Evolutionary conservation across 2,888 invertebrate species (phyloP).

Genomic region (Drosophila silvestris): DNA sequence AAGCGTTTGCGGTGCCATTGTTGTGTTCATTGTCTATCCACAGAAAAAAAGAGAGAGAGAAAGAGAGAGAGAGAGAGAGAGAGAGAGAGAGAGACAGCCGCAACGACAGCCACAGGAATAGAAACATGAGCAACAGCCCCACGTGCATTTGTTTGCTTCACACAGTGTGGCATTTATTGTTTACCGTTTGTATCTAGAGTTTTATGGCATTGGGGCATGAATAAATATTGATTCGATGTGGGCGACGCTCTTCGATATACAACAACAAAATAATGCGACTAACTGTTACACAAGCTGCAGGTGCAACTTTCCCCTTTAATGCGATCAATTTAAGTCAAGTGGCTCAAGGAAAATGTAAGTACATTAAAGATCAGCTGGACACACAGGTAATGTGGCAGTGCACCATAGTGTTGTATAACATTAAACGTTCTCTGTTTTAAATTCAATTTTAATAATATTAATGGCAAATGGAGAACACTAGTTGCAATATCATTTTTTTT

Average conservation of each 20-base stretch:
- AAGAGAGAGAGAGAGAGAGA: background rate
- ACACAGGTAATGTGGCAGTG: background rate
- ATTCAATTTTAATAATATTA: background rate
- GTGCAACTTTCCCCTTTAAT: conserved; percentile 15
- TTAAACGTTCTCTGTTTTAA: background rate
- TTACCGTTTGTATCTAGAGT: conserved; percentile 60
- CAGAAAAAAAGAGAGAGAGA: background rate
- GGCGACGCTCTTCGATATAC: conserved; percentile 4
- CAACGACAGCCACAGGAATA: conserved; percentile 15
- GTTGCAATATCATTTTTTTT: conserved; percentile 13
- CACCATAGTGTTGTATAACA: background rate
- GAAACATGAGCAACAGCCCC: conserved; percentile 16
- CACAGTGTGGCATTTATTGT: conserved; percentile 59
- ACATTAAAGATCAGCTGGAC: background rate
- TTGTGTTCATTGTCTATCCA: conserved; percentile 43
- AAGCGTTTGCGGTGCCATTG: conserved; percentile 61
- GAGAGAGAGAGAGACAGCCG: background rate
- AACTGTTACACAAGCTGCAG: conserved; percentile 5
- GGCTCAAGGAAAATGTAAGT: background rate
- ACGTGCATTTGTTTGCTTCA: conserved; percentile 43
- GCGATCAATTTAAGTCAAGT: background rate
- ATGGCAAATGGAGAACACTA: conserved; percentile 7
- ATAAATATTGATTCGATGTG: conserved; percentile 60
- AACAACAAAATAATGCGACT: conserved; percentile 10
- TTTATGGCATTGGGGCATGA: conserved; percentile 53